Evolutionary conservation across 2,888 invertebrate genomes (phyloP).

Genomic region (Ptycholaimellus sp.): DNA sequence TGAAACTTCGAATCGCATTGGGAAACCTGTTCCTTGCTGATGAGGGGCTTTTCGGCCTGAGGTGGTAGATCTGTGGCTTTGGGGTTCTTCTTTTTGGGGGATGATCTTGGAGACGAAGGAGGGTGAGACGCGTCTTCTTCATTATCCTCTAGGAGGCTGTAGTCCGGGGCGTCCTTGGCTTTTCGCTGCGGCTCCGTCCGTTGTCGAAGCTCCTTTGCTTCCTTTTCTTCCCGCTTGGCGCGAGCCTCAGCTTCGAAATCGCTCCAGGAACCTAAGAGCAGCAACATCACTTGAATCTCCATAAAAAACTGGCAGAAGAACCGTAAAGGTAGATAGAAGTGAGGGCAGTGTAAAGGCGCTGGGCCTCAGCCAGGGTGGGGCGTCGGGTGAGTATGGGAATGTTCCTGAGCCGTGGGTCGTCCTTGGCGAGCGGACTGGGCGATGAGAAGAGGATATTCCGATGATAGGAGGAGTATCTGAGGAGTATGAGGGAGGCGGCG

Average conservation of each 20-base stretch:
- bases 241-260: too few relatives aligned
- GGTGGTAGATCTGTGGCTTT: too few relatives aligned
- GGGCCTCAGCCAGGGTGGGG: constrained; percentile 53
- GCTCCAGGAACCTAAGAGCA: too few relatives aligned
- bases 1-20: too few relatives aligned
- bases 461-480: constrained; percentile 51
- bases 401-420: constrained; percentile 39
- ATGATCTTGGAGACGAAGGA: too few relatives aligned
- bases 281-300: too few relatives aligned
- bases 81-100: too few relatives aligned
- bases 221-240: not conserved
- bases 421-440: not conserved
- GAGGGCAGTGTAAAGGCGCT: constrained; percentile 45
- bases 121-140: too few relatives aligned
- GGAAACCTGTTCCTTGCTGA: too few relatives aligned
- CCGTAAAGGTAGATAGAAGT: constrained; percentile 23
- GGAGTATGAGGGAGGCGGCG: constrained; percentile 46
- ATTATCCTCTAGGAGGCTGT: too few relatives aligned
- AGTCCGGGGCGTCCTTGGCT: constrained; percentile 6
- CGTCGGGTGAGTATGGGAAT: constrained; percentile 58
- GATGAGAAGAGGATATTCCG: constrained; percentile 43
- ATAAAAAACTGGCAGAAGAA: constrained; percentile 13
- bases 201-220: constrained; percentile 6
- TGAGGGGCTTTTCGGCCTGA: too few relatives aligned
- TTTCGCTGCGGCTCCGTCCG: constrained; percentile 5